These are phyloP conservation scores for Puntigrus tetrazona DNA, from an alignment of 2,113 vertebrate genomes.

Conservation along the genomic window DNA sequence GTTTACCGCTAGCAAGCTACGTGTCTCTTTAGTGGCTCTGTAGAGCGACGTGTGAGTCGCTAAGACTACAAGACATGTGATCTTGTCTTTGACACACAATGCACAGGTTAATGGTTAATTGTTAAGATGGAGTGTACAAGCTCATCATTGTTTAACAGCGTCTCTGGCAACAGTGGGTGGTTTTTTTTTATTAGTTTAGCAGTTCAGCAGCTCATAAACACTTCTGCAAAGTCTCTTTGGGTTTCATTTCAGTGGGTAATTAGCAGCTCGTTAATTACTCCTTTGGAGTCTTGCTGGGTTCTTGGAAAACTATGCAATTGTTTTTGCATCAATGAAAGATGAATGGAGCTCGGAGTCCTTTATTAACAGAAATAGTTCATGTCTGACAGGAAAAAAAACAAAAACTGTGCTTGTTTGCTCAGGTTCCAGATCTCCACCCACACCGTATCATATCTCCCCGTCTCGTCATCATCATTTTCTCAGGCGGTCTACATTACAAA, in stretches of 20 bases:
- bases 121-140: background rate
- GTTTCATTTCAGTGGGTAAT: conserved; percentile 26
- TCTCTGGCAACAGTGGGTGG: background rate
- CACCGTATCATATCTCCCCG: background rate
- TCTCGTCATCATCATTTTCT: background rate
- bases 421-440: conserved; percentile 6
- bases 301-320: conserved; percentile 23
- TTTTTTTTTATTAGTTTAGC: background rate
- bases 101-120: conserved; percentile 12
- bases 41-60: too few relatives aligned
- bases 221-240: background rate
- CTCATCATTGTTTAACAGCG: background rate
- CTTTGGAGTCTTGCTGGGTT: conserved; percentile 15
- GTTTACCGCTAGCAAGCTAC: too few relatives aligned
- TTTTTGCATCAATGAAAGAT: conserved; percentile 33
- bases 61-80: background rate
- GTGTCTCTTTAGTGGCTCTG: too few relatives aligned
- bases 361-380: conserved; percentile 32
- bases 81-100: background rate
- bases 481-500: background rate
- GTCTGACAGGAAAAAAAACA: conserved; percentile 12
- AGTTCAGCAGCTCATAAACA: conserved; percentile 24
- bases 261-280: conserved; percentile 39
- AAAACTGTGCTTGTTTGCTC: conserved; percentile 2
- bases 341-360: conserved; percentile 22